Evolutionary conservation across 2,113 vertebrate genomes (phyloP), one percentile per base, ranked within the genome.

Genomic region (Microcebus lehilahytsara): DNA sequence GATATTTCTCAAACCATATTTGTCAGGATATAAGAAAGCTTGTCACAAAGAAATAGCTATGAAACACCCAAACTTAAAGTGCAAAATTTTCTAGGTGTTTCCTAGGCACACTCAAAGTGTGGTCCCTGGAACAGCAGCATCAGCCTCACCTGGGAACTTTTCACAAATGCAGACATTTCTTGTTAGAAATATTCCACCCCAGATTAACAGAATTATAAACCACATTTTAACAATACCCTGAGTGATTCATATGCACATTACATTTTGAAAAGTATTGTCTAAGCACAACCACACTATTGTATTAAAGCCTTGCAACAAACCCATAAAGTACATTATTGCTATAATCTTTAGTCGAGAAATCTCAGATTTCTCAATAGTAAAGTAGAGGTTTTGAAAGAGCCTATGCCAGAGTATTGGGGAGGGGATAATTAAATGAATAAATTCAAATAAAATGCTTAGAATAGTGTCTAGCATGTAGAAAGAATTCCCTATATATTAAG

Each of bases 391-490:
- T 91, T 53, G 2, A 77, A 97, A 93, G 34, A 67, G 19, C 7
- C 58, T 56, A 19, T 12, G 4, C 66, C 40, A 42, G 72, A 74
- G 16, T 86, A 25, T n/a, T 75, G 2, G 9, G 1, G 14, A 27
- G 20, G 9, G 2, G 30, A n/a, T 37, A 5, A 67, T 87, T 78
- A 53, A 86, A 42, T 85, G 6, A 94, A 46, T 60, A 77, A n/a
- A 46, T 64, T 93, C 62, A 94, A 71, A 87, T 12, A 75, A 95
- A 97, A 77, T 60, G 17, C 23, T 92, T 94, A 93, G 2, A 56
- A 67, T 12, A 58, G 14, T 42, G 34, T 16, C 25, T 78, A 25
- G 3, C 19, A 13, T 56, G 6, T 78, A 19, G 27, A 40, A 86
- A 60, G 14, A 40, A 58, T 20, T 71, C 46, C 6, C 11, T 46